phyloP scores from a whole-genome alignment of 2,797 vertebrate species.

The Coreius guichenoti region DNA sequence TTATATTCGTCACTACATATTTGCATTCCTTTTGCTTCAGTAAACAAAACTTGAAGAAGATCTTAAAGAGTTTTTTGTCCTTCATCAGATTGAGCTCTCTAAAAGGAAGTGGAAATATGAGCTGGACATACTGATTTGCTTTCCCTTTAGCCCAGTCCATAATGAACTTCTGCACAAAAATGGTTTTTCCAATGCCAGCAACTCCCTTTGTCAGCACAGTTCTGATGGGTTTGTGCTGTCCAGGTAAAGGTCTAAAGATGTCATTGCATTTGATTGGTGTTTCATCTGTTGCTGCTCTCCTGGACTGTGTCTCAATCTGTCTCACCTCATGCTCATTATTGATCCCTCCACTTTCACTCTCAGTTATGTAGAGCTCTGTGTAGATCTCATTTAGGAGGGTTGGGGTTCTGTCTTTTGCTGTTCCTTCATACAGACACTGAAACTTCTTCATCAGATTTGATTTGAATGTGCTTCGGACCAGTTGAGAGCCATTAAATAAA shows the following conservation, averaged over 20 bases:
- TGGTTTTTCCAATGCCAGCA: slow-evolving; percentile 18
- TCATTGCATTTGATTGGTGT: slow-evolving; percentile 19
- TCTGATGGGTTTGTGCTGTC: slow-evolving; percentile 12
- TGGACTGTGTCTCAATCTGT: slow-evolving; percentile 22
- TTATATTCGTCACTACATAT: background rate
- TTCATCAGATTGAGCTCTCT: slow-evolving; percentile 16
- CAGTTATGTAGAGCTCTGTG: slow-evolving; percentile 35
- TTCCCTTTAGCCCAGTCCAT: slow-evolving; percentile 17
- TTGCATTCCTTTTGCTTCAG: background rate
- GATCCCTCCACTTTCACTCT: slow-evolving; percentile 16
- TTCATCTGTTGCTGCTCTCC: background rate
- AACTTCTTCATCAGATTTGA: background rate
- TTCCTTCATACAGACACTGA: slow-evolving; percentile 23
- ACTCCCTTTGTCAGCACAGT: slow-evolving; percentile 35
- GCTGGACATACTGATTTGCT: slow-evolving; percentile 16
- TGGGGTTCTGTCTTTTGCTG: background rate
- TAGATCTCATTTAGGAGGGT: slow-evolving; percentile 29
- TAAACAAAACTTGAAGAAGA: background rate
- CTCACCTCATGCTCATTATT: slow-evolving; percentile 31
- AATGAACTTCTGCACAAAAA: slow-evolving; percentile 22
- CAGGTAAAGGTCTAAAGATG: slow-evolving; percentile 15
- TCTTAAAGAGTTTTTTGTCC: background rate
- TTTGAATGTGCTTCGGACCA: background rate
- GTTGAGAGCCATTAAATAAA: background rate
- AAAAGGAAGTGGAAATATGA: slow-evolving; percentile 25